Percentiles rank a stretch among this genome's conserved stretches.
Evolutionary conservation across 2,888 invertebrate species (phyloP).

Genomic region (Portevinia maculata): DNA sequence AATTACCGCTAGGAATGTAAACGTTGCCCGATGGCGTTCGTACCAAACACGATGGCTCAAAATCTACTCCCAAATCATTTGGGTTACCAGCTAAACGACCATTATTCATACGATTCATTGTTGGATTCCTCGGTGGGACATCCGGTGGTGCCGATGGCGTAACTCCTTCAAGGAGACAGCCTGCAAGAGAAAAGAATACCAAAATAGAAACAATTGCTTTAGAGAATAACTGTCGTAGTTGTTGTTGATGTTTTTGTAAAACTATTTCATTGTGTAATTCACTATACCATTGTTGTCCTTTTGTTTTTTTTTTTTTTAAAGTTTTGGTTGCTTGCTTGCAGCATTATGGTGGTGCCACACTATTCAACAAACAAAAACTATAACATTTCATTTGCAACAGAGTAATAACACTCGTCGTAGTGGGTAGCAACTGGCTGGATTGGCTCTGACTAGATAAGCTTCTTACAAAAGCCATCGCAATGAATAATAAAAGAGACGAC

Average conservation of each 20-base stretch:
- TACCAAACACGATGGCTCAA: constrained; percentile 95
- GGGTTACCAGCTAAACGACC: constrained; percentile 93
- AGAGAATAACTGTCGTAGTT: constrained; percentile 20
- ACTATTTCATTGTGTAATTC: constrained; percentile 40
- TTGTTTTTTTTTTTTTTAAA: constrained; percentile 11
- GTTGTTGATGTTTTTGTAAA: constrained; percentile 25
- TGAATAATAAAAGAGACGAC: constrained; percentile 73
- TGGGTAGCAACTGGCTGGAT: constrained; percentile 46
- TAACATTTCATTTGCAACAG: constrained; percentile 70
- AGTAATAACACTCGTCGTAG: constrained; percentile 56
- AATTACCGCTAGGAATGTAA: constrained; percentile 93
- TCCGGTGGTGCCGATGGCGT: constrained; percentile 90
- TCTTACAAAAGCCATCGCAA: constrained; percentile 74
- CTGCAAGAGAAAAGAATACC: constrained; percentile 83
- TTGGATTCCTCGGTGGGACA: constrained; percentile 95
- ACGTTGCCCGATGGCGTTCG: constrained; percentile 96
- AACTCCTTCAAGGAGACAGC: constrained; percentile 93
- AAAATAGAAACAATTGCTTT: constrained; percentile 63
- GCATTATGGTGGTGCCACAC: constrained; percentile 37
- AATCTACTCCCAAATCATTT: constrained; percentile 89
- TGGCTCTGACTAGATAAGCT: constrained; percentile 72
- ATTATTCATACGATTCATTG: constrained; percentile 96
- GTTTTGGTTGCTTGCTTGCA: too few relatives aligned
- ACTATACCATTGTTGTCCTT: constrained; percentile 22
- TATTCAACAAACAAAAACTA: constrained; percentile 64